Percentiles rank a stretch among this genome's conserved stretches.
Conservation (phyloP, 2,888 invertebrate species). For the Lathronympha strigana region DNA sequence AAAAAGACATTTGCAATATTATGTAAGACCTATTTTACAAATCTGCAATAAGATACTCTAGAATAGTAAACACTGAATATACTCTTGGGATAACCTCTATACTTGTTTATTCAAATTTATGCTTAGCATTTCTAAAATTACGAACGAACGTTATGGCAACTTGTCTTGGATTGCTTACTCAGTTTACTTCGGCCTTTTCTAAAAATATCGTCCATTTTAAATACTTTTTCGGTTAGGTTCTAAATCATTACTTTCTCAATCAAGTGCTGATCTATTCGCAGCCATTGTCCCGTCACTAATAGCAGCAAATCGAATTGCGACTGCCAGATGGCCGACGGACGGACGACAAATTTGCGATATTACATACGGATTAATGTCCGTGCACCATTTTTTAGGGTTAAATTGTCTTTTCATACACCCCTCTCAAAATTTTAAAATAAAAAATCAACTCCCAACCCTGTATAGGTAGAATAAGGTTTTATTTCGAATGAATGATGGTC, state of each 20-base stretch:
- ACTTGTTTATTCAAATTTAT: no score
- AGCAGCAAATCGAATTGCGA: slow-evolving; percentile 74
- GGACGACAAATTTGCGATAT: slow-evolving; percentile 84
- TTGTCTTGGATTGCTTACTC: no score
- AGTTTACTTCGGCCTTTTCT: no score
- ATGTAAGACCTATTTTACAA: no score
- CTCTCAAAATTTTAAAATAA: slow-evolving; percentile 52
- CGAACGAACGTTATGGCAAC: no score
- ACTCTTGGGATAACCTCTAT: no score
- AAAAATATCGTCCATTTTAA: background rate
- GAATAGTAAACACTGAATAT: no score
- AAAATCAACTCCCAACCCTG: slow-evolving; percentile 46
- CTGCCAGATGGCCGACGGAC: slow-evolving; percentile 78
- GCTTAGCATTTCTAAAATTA: no score
- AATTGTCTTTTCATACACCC: slow-evolving; percentile 82
- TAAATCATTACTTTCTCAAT: slow-evolving; percentile 52
- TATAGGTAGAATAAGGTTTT: slow-evolving; percentile 45
- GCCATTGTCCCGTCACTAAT: slow-evolving; percentile 64
- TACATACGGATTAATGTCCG: slow-evolving; percentile 83
- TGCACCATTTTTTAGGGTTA: slow-evolving; percentile 83
- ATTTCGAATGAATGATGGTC: slow-evolving; percentile 43
- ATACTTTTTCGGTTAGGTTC: background rate
- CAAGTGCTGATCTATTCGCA: slow-evolving; percentile 50
- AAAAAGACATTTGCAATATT: no score
- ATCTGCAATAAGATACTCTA: no score